phyloP scores from a whole-genome alignment of 1,140 invertebrate genomes.

The Helicoverpa armigera region DNA sequence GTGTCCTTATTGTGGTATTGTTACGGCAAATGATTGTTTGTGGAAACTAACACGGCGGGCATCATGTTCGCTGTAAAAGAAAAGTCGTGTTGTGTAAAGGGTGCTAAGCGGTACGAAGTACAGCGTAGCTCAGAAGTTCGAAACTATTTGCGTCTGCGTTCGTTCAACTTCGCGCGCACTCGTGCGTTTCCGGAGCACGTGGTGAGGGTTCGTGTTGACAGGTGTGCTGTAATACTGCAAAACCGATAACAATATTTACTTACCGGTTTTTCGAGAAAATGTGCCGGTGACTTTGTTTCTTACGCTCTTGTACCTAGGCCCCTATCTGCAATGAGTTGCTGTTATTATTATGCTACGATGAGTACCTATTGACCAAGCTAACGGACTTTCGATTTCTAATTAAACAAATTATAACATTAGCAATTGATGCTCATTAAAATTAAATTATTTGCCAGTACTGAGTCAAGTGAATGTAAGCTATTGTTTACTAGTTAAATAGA shows the following conservation, averaged over 20 bases:
- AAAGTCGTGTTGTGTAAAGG: constrained; percentile 45
- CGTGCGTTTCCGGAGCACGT: constrained; percentile 76
- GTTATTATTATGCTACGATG: neutral
- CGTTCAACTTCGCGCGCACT: constrained; percentile 65
- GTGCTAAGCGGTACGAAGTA: constrained; percentile 59
- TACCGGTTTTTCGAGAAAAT: constrained; percentile 47
- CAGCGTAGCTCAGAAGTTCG: constrained; percentile 55
- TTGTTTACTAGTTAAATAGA: too few relatives aligned
- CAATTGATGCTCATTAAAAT: too few relatives aligned
- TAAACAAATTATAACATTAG: too few relatives aligned
- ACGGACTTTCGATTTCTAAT: too few relatives aligned
- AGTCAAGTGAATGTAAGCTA: too few relatives aligned
- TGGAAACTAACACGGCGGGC: neutral
- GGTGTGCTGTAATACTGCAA: constrained; percentile 54
- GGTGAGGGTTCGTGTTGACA: constrained; percentile 63
- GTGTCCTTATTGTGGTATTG: constrained; percentile 8
- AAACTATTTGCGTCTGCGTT: constrained; percentile 78
- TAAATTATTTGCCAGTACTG: too few relatives aligned
- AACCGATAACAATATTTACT: constrained; percentile 52
- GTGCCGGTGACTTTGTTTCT: neutral
- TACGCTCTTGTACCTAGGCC: neutral
- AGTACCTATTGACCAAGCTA: too few relatives aligned
- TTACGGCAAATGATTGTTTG: constrained; percentile 5
- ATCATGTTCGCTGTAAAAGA: constrained; percentile 27
- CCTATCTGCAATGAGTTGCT: neutral